Base-by-base conservation (phyloP, 1,140 invertebrate species). In the Phymorhynchus buccinoides region DNA sequence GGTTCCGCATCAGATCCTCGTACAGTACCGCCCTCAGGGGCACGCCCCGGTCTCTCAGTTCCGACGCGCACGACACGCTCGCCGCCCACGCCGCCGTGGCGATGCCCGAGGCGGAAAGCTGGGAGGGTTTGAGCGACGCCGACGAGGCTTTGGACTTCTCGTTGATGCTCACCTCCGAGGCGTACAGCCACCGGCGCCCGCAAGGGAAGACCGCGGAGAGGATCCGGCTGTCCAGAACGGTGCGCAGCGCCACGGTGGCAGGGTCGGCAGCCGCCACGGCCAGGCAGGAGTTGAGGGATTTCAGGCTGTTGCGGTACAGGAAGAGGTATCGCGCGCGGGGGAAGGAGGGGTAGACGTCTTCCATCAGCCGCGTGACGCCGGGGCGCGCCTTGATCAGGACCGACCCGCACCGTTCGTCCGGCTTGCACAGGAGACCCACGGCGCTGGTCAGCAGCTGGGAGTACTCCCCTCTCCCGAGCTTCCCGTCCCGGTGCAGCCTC, bases 1-100 rank as follows among this genome's bases (percentile, higher is more conserved):
- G 89, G 81, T 89, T 90, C 44, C 89, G 90, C 88, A 92, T 91
- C 82, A 91, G 84, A 44, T 92, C 91, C 85, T 92, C 91, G 81
- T 88, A 92, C 30, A 92, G 85, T 22, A 92, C 80, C 3, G 91
- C 86, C 7, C 90, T 85, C n/a, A 92, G 41, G n/a, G 89, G 90
- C 14, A 90, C 87, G 0, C 89, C 88, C 30, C 89, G 87, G 62
- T 90, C 89, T 16, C 89, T 85, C 22, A 87, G 77, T 32, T 92
- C 90, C 7, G 88, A 86, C 32, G 86, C 88, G 27, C 87, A 86
- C 0, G 89, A 62, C 14, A 92, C 87, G 80, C 90, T 88, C 1
- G 90, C 88, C 0, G 91, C 91, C 91, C 91, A 92, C 1, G 89
- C 87, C 3, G 86, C 88, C 14, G 90, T 90, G 35, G 89, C 88